A percentile compares a stretch with the other conserved stretches of the same genome.
phyloP scores from a whole-genome alignment of 2,888 invertebrate genomes.

The Congeria kusceri region DNA sequence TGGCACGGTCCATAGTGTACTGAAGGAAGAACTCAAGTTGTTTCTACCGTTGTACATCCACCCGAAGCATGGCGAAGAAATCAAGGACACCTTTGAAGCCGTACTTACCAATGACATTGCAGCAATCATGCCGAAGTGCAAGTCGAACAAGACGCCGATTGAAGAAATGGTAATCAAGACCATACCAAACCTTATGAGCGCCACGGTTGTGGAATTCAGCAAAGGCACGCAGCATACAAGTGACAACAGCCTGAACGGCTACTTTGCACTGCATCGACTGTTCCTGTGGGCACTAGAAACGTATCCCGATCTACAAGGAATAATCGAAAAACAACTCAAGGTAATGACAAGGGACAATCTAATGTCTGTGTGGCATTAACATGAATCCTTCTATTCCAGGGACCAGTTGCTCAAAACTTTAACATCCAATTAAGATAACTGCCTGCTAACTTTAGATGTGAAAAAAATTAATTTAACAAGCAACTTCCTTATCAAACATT shows the following conservation, averaged over 20 bases:
- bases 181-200: conserved; percentile 80
- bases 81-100: conserved; percentile 73
- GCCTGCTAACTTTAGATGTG: too few relatives aligned
- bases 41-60: conserved; percentile 79
- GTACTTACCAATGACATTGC: conserved; percentile 69
- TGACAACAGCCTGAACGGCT: conserved; percentile 79
- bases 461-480: too few relatives aligned
- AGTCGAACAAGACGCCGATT: conserved; percentile 70
- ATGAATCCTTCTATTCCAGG: too few relatives aligned
- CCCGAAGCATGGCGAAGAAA: conserved; percentile 72
- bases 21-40: conserved; percentile 77
- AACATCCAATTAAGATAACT: too few relatives aligned
- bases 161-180: conserved; percentile 77
- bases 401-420: too few relatives aligned
- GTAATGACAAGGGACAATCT: conserved; percentile 54
- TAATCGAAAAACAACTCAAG: conserved; percentile 71
- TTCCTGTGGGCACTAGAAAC: conserved; percentile 79
- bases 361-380: too few relatives aligned
- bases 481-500: too few relatives aligned
- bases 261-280: conserved; percentile 78
- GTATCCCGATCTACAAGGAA: conserved; percentile 72
- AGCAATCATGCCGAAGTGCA: conserved; percentile 73
- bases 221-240: conserved; percentile 81
- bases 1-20: conserved; percentile 75
- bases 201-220: conserved; percentile 80